Percentiles rank a stretch among this genome's conserved stretches.
Evolutionary conservation across 2,888 invertebrate genomes (phyloP).

Genomic region (Aleiodes testaceus): DNA sequence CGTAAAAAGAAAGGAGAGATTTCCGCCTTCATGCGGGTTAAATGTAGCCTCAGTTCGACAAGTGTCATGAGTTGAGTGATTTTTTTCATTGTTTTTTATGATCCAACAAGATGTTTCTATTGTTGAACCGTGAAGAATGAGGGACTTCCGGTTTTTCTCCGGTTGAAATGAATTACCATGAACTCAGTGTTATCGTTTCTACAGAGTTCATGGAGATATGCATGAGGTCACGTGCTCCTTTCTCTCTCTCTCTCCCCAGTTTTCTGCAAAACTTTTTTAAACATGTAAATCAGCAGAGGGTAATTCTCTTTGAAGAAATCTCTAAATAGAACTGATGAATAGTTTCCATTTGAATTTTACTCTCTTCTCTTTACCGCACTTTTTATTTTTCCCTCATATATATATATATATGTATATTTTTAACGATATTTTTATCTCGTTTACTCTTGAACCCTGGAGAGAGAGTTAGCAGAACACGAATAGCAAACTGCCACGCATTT

Average conservation of each 20-base stretch:
- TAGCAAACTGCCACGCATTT: constrained; percentile 18
- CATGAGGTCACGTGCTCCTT: background rate
- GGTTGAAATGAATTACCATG: constrained; percentile 4
- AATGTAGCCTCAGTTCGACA: constrained; percentile 33
- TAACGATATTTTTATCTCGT: constrained; percentile 19
- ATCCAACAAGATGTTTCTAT: background rate
- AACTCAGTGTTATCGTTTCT: constrained; percentile 13
- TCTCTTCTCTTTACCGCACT: background rate
- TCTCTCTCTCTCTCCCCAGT: background rate
- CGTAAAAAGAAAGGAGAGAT: background rate
- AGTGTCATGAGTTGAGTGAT: constrained; percentile 25
- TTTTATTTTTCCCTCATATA: background rate
- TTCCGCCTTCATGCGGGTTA: constrained; percentile 47
- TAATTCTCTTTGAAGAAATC: constrained; percentile 18
- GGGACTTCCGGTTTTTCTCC: constrained; percentile 10
- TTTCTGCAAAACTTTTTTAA: constrained; percentile 5
- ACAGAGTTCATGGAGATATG: too few relatives aligned
- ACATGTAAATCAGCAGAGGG: background rate
- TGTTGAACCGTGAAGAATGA: constrained; percentile 24
- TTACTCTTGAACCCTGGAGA: background rate
- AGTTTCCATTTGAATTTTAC: background rate
- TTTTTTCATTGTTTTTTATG: constrained; percentile 25
- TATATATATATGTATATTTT: too few relatives aligned
- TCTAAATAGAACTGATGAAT: constrained; percentile 22
- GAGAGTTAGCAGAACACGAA: background rate